Conservation (phyloP, 2,797 vertebrate genomes). For the Brachyalestes nurse region DNA sequence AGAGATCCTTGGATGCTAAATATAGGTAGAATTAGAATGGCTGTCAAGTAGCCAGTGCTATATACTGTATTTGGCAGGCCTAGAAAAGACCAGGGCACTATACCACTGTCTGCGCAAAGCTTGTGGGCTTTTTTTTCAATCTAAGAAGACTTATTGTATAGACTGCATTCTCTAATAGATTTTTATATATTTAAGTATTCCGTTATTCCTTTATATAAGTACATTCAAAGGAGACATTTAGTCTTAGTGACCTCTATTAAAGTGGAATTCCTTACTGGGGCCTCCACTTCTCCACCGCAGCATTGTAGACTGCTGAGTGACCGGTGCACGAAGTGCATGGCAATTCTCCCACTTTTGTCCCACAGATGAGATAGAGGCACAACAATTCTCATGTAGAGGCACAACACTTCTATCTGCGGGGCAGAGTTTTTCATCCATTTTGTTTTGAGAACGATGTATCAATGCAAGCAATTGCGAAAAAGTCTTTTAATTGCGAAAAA, state of each 20-base stretch:
- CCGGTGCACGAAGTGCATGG: constrained; percentile 14
- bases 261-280: neutral
- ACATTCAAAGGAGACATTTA: neutral
- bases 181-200: too few relatives aligned
- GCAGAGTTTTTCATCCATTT: too few relatives aligned
- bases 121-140: too few relatives aligned
- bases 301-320: constrained; percentile 12
- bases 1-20: constrained; percentile 58
- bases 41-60: constrained; percentile 33
- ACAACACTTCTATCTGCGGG: neutral
- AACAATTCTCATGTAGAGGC: constrained; percentile 28
- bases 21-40: constrained; percentile 59
- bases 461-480: too few relatives aligned
- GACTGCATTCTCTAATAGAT: neutral
- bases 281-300: neutral
- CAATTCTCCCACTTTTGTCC: constrained; percentile 54
- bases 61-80: constrained; percentile 46
- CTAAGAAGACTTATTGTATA: neutral
- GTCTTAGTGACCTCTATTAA: neutral
- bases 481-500: too few relatives aligned
- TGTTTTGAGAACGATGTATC: too few relatives aligned
- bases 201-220: too few relatives aligned
- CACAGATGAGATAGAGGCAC: constrained; percentile 57
- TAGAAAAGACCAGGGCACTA: constrained; percentile 36
- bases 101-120: neutral